phyloP scores from a whole-genome alignment of 1,140 invertebrate genomes.

The Drosophila pseudoobscura region DNA sequence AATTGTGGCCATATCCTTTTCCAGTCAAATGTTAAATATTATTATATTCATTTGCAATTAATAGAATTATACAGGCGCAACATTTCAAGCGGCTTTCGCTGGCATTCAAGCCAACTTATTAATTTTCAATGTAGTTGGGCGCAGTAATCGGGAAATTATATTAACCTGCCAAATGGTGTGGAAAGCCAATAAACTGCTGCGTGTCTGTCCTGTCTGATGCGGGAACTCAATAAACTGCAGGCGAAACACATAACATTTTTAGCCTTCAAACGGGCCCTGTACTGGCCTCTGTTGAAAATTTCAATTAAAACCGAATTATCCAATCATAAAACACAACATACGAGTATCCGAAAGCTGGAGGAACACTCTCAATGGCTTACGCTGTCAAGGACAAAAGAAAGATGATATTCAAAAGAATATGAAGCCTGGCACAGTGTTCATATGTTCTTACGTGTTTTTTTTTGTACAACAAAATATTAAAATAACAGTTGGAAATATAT shows the following conservation, averaged over 20 bases:
- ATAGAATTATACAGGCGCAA: constrained; percentile 7
- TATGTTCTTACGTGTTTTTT: too few species aligned
- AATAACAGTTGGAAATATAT: too few species aligned
- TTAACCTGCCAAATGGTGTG: constrained; percentile 49
- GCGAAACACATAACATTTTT: constrained; percentile 4
- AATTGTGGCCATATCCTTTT: constrained; percentile 15
- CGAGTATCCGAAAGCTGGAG: neutral
- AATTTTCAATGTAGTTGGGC: constrained; percentile 41
- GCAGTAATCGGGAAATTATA: constrained; percentile 29
- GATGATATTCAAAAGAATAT: too few species aligned
- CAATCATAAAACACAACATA: neutral
- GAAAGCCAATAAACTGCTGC: constrained; percentile 36
- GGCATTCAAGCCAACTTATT: constrained; percentile 18
- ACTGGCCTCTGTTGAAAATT: neutral
- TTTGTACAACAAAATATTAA: too few species aligned
- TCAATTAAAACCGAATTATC: constrained; percentile 16
- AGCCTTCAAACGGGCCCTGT: neutral
- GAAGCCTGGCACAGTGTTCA: too few species aligned
- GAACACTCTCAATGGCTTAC: neutral
- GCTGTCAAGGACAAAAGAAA: too few species aligned
- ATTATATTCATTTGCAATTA: constrained; percentile 43
- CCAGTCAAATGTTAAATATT: constrained; percentile 30
- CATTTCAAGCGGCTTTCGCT: neutral
- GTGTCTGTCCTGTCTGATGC: constrained; percentile 27
- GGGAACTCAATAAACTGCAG: constrained; percentile 33